Evolutionary conservation across 2,113 vertebrate species (phyloP).

Genomic region (Mormyrus lacerda): DNA sequence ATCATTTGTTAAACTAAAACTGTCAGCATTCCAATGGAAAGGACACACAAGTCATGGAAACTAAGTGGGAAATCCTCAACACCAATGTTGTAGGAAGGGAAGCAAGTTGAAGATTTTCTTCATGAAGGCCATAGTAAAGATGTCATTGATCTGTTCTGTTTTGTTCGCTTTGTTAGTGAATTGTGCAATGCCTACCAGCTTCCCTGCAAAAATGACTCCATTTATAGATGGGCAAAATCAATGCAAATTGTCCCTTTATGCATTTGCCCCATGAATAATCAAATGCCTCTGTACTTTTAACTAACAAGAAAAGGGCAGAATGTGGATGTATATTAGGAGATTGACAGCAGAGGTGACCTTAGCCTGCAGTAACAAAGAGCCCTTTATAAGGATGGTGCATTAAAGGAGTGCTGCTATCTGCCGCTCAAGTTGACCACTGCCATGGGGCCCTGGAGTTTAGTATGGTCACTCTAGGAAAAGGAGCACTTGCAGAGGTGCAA

Average conservation of each 20-base stretch:
- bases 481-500: conserved; percentile 47
- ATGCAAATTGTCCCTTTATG: conserved; percentile 73
- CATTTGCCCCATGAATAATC: conserved; percentile 65
- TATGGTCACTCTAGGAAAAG: conserved; percentile 49
- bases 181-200: conserved; percentile 43
- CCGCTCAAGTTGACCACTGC: conserved; percentile 63
- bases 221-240: conserved; percentile 61
- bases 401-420: conserved; percentile 52
- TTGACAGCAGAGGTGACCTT: conserved; percentile 62
- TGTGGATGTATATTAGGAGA: conserved; percentile 58
- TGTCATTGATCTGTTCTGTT: conserved; percentile 57
- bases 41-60: conserved; percentile 32
- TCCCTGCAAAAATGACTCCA: conserved; percentile 46
- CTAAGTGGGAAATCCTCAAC: conserved; percentile 56
- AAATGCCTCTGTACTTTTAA: conserved; percentile 61
- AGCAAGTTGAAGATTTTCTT: conserved; percentile 47
- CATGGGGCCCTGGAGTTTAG: conserved; percentile 47
- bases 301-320: conserved; percentile 64
- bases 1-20: conserved; percentile 43
- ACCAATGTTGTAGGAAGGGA: conserved; percentile 51
- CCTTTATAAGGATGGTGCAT: conserved; percentile 57
- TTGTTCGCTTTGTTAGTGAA: conserved; percentile 48
- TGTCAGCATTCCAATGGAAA: conserved; percentile 44
- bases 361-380: conserved; percentile 58
- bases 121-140: conserved; percentile 52